Base-by-base conservation (phyloP, 2,888 invertebrate species). In the Alviniconcha strummeri region DNA sequence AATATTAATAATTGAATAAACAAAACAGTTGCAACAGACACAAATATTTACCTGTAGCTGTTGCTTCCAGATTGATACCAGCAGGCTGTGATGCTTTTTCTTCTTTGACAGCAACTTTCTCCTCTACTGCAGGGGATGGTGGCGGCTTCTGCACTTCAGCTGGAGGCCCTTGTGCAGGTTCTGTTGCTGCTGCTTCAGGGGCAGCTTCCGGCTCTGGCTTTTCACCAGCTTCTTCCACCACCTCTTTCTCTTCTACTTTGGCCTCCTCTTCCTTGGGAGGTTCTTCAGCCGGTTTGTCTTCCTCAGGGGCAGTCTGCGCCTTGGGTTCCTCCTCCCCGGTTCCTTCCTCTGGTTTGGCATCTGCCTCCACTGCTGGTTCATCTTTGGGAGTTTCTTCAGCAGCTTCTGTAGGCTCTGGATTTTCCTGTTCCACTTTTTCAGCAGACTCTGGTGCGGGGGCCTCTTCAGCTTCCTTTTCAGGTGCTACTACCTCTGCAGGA, bases 61-160 rank as follows among this genome's bases (percentile, higher is more conserved):
- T 90, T n/a, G 90, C 89, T 79, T 90, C 90, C 54, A 89, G 85
- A 81, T 89, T 88, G 83, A 89, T 87, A 79, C 85, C 80, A n/a
- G 55, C n/a, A n/a, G 64, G n/a, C 7, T 56, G 67, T 52, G 69
- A 81, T 13, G 52, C 78, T 54, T 55, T 76, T 7, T 85, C 88
- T 7, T 86, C 88, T 54, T 77, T 77, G 1, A 52, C 67, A 54
- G n/a, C 13, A 17, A 17, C 71, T 71, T 71, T 71, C 80, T 64
- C 56, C 19, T 80, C 60, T 71, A 74, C 79, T 77, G 82, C 81
- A 69, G 83, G 52, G 0, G 71, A 69, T 36, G 57, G 56, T 5
- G 80, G 54, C 9, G 74, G 74, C 76, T 76, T 82, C 52, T n/a
- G 60, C 9, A 56, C 64, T 77, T 83, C 80, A 74, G 84, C 85